Conservation (phyloP, 1,140 invertebrate genomes). For the Lasaia peninsularis region DNA sequence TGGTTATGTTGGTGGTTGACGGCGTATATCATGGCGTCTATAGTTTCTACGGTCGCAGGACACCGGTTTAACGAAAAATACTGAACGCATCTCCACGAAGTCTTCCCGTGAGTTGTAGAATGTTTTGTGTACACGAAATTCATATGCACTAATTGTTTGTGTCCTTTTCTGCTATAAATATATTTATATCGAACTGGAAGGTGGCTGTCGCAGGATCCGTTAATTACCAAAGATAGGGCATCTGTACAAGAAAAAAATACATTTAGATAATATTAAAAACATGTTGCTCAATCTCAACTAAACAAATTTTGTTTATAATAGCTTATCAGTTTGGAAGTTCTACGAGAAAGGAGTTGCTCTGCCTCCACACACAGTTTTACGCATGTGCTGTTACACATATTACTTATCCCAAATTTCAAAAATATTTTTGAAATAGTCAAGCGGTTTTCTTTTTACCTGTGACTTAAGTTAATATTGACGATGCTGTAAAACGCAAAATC, state of each 20-base stretch:
- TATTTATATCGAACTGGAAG: constrained; percentile 70
- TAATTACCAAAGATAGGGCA: constrained; percentile 66
- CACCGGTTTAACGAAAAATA: constrained; percentile 73
- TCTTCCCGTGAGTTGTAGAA: constrained; percentile 75
- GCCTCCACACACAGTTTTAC: no score
- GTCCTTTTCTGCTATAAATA: constrained; percentile 74
- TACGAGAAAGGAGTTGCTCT: no score
- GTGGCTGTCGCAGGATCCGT: constrained; percentile 48
- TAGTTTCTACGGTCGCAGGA: constrained; percentile 72
- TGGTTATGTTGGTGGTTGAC: constrained; percentile 75
- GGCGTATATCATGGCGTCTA: constrained; percentile 70
- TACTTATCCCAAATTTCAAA: no score
- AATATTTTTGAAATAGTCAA: no score
- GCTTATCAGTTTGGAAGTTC: neutral
- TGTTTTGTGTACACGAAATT: constrained; percentile 77
- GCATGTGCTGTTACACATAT: no score
- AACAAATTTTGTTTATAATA: no score
- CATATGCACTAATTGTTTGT: constrained; percentile 74
- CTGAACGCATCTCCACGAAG: constrained; percentile 74
- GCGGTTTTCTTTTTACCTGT: no score
- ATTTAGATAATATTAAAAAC: neutral
- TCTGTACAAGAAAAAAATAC: constrained; percentile 48
- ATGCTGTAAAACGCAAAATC: no score
- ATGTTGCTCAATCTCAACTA: neutral
- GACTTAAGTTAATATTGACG: no score